Conservation (phyloP, 2,113 vertebrate species). For the Garra rufa region DNA sequence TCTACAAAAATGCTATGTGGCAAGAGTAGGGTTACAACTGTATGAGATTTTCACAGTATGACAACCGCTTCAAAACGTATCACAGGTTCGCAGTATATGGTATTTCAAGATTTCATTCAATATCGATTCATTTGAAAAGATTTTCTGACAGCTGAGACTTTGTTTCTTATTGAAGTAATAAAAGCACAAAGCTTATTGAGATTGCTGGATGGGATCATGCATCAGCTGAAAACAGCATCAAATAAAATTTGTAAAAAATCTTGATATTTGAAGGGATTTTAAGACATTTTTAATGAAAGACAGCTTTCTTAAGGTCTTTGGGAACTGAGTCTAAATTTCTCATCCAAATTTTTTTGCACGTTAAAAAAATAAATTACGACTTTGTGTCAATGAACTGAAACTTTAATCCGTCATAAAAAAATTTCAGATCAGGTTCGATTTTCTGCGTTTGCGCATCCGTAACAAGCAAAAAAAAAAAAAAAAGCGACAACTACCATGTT, state of each 20-base stretch:
- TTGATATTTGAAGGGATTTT: not conserved
- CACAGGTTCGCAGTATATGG: not conserved
- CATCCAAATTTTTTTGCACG: no score
- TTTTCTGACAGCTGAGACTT: not conserved
- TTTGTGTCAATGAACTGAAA: no score
- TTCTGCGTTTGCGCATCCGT: no score
- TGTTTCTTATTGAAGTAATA: not conserved
- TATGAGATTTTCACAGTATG: not conserved
- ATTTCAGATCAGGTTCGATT: no score
- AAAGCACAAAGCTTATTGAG: not conserved
- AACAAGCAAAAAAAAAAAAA: no score
- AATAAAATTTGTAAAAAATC: not conserved
- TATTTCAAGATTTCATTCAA: not conserved
- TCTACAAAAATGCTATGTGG: not conserved
- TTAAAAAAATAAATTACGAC: no score
- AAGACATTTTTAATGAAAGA: no score
- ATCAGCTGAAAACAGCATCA: not conserved
- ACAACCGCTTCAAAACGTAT: not conserved
- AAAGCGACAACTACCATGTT: no score
- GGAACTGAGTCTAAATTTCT: no score
- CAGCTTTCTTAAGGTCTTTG: no score
- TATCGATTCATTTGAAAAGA: not conserved
- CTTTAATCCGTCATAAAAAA: no score
- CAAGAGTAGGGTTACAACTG: not conserved
- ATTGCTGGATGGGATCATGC: not conserved